Percentiles rank a stretch among this genome's conserved stretches.
Conservation (phyloP, 2,888 invertebrate species). For the Brachynemurus nebulosus region DNA sequence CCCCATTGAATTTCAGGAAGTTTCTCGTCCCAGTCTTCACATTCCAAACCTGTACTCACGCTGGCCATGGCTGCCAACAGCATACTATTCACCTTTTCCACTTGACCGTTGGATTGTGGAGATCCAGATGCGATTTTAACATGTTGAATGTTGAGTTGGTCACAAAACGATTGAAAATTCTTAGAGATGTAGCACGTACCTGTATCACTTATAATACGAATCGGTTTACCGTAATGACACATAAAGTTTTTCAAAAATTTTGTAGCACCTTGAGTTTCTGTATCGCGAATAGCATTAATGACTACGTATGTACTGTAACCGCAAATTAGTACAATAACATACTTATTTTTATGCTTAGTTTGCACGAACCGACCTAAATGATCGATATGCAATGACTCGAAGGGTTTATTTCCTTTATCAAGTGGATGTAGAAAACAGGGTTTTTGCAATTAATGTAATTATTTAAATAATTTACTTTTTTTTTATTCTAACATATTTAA, state of each 20-base stretch:
- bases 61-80: slow-evolving; percentile 17
- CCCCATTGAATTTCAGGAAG: slow-evolving; percentile 15
- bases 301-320: slow-evolving; percentile 3
- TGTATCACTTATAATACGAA: slow-evolving; percentile 16
- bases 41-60: slow-evolving; percentile 10
- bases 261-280: slow-evolving; percentile 11
- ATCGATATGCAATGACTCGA: slow-evolving; percentile 13
- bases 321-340: background rate
- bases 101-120: slow-evolving; percentile 18
- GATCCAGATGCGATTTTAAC: slow-evolving; percentile 18
- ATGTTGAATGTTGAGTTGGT: slow-evolving; percentile 17
- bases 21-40: slow-evolving; percentile 16
- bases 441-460: slow-evolving; percentile 6
- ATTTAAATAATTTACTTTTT: slow-evolving; percentile 6
- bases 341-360: background rate
- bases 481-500: too few species aligned
- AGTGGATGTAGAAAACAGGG: too few species aligned
- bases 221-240: slow-evolving; percentile 10
- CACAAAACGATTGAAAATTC: slow-evolving; percentile 17
- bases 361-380: slow-evolving; percentile 13
- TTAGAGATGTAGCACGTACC: slow-evolving; percentile 21
- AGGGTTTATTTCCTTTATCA: slow-evolving; percentile 12
- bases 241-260: slow-evolving; percentile 19
- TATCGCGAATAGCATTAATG: background rate
- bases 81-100: slow-evolving; percentile 17